A percentile compares a stretch with the other conserved stretches of the same genome.
phyloP scores from a whole-genome alignment of 2,113 vertebrate genomes.

The Campylomormyrus numenius region DNA sequence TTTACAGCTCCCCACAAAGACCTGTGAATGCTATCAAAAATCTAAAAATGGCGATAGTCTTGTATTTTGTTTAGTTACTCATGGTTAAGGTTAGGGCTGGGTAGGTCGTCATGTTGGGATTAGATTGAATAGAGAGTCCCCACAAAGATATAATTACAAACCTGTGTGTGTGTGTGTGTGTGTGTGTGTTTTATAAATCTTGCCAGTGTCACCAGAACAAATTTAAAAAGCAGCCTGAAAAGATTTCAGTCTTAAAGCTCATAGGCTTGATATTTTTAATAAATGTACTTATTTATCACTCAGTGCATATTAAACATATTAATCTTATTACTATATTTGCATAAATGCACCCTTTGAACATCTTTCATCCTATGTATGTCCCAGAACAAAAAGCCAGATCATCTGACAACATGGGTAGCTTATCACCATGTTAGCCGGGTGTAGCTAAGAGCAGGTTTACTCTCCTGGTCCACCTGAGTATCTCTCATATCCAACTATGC shows the following conservation, averaged over 20 bases:
- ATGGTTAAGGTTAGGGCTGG: too few species aligned
- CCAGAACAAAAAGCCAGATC: neutral
- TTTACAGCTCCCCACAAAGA: too few species aligned
- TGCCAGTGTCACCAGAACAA: neutral
- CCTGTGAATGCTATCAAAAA: too few species aligned
- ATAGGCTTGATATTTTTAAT: neutral
- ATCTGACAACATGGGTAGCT: neutral
- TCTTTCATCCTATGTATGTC: neutral
- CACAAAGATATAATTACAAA: too few species aligned
- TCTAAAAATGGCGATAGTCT: too few species aligned
- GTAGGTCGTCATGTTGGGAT: too few species aligned
- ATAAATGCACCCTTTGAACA: slow-evolving; percentile 2
- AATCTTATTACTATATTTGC: neutral
- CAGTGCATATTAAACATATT: slow-evolving; percentile 2
- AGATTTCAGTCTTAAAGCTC: neutral
- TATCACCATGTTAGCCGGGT: neutral
- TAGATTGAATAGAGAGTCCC: too few species aligned
- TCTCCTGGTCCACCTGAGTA: neutral
- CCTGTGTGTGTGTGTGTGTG: neutral
- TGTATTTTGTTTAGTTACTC: too few species aligned
- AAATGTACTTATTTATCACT: neutral
- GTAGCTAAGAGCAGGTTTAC: neutral
- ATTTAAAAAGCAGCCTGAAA: neutral
- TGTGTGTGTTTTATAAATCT: neutral
- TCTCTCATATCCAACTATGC: neutral